phyloP scores from a whole-genome alignment of 2,888 invertebrate genomes.

The Apamea anceps region DNA sequence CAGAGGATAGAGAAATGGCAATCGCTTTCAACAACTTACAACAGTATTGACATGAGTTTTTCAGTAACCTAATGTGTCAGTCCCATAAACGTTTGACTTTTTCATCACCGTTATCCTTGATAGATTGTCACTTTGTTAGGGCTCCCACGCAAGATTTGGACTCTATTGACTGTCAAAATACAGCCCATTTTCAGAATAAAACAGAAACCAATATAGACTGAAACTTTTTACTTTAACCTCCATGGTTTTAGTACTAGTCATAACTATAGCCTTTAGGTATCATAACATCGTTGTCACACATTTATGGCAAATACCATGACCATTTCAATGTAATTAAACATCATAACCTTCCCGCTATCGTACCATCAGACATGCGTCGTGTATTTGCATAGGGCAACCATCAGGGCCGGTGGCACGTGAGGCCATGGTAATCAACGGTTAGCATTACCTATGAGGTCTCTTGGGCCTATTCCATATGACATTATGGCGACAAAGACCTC shows the following conservation, averaged over 20 bases:
- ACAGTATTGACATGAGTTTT: background rate
- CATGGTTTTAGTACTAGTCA: background rate
- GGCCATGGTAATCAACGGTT: constrained; percentile 65
- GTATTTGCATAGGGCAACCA: constrained; percentile 69
- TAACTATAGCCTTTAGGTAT: constrained; percentile 23
- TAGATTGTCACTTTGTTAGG: background rate
- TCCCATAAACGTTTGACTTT: background rate
- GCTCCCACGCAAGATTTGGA: background rate
- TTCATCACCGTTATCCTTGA: no score
- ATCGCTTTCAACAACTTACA: background rate
- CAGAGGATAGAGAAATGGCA: background rate
- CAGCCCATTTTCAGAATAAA: background rate
- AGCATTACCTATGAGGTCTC: constrained; percentile 66
- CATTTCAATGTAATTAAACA: constrained; percentile 64
- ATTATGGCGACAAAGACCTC: constrained; percentile 64
- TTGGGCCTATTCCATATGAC: constrained; percentile 61
- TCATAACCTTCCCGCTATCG: constrained; percentile 61
- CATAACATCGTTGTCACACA: constrained; percentile 35
- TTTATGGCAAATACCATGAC: constrained; percentile 53
- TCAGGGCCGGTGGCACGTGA: constrained; percentile 55
- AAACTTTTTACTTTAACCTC: background rate
- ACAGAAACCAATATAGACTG: background rate
- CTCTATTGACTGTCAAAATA: background rate
- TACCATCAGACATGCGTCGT: constrained; percentile 61
- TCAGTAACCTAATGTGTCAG: background rate